Conservation (phyloP, 2,113 vertebrate genomes). For the Mandrillus leucophaeus region DNA sequence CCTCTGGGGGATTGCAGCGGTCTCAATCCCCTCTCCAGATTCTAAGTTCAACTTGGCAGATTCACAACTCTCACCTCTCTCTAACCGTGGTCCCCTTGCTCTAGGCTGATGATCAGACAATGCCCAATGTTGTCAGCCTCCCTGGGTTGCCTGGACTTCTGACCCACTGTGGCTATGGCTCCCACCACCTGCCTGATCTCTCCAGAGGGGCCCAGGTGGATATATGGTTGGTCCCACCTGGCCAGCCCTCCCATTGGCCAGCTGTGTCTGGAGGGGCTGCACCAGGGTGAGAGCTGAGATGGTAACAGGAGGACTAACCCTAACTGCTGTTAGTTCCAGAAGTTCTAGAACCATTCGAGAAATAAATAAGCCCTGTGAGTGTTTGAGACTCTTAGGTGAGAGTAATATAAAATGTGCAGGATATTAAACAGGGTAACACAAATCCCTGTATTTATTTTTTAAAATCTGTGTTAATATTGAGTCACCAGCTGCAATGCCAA, state of each 20-base stretch:
- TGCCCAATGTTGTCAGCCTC: neutral
- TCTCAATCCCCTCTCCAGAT: neutral
- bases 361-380: neutral
- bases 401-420: neutral
- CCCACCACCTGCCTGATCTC: neutral
- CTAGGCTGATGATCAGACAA: neutral
- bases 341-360: neutral
- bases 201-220: neutral
- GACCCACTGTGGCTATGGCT: neutral
- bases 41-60: neutral
- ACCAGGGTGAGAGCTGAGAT: neutral
- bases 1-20: neutral
- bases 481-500: neutral
- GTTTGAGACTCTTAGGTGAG: neutral
- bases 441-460: neutral
- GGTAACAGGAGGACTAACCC: neutral
- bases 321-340: neutral
- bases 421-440: neutral
- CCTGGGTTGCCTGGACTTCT: neutral
- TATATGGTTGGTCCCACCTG: neutral
- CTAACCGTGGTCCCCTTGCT: neutral
- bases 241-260: neutral
- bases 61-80: neutral
- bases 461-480: neutral
- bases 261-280: neutral